A percentile compares a stretch with the other conserved stretches of the same genome.
phyloP scores from a whole-genome alignment of 2,888 invertebrate genomes.

The Synergus itoensis region DNA sequence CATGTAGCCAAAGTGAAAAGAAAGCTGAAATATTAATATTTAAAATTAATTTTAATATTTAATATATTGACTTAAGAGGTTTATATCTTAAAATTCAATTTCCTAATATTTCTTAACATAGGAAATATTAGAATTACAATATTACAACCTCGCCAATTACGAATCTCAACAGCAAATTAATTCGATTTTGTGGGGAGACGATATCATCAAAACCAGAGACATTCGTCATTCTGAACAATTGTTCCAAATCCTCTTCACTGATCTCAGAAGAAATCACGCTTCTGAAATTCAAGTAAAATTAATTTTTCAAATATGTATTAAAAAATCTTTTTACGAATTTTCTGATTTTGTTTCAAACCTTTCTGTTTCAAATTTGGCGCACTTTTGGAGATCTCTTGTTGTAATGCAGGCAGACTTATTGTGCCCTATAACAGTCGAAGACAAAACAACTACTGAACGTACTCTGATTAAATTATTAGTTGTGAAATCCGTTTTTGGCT shows the following conservation, averaged over 20 bases:
- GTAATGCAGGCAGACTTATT: slow-evolving; percentile 59
- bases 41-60: slow-evolving; percentile 17
- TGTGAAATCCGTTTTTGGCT: slow-evolving; percentile 43
- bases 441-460: slow-evolving; percentile 64
- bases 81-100: too few species aligned
- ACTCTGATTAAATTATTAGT: slow-evolving; percentile 61
- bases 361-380: slow-evolving; percentile 64
- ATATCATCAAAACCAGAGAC: slow-evolving; percentile 91
- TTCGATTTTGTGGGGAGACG: slow-evolving; percentile 87
- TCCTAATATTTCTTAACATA: too few species aligned
- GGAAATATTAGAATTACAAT: too few species aligned
- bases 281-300: slow-evolving; percentile 59
- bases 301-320: slow-evolving; percentile 32
- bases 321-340: background rate
- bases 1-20: slow-evolving; percentile 66
- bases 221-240: slow-evolving; percentile 87
- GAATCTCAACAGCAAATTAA: slow-evolving; percentile 85
- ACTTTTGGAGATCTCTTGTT: slow-evolving; percentile 62
- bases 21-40: slow-evolving; percentile 60
- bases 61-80: too few species aligned
- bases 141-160: slow-evolving; percentile 85
- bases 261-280: slow-evolving; percentile 83
- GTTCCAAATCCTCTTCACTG: slow-evolving; percentile 86
- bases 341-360: slow-evolving; percentile 57
- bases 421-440: slow-evolving; percentile 63